Percentiles rank a stretch among this genome's conserved stretches.
These are phyloP conservation scores for Melanotus villosus DNA, from an alignment of 2,888 invertebrate species.

Conservation along the genomic window DNA sequence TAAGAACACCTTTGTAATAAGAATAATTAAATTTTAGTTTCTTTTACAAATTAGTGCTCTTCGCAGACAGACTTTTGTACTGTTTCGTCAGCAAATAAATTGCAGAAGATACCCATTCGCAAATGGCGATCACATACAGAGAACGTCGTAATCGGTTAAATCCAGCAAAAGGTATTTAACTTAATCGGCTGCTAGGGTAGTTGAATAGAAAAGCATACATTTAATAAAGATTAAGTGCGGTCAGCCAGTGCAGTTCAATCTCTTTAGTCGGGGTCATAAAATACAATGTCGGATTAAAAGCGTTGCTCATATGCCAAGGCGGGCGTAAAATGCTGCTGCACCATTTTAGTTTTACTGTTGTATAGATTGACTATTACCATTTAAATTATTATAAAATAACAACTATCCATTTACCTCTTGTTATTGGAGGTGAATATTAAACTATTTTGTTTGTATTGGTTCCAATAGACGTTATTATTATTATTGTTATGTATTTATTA, in stretches of 20 bases:
- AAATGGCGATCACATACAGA: not conserved
- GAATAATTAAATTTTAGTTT: too few species aligned
- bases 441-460: too few species aligned
- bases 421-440: too few species aligned
- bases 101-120: too few species aligned
- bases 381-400: too few species aligned
- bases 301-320: slow-evolving; percentile 35
- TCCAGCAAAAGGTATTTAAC: slow-evolving; percentile 13
- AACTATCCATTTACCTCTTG: too few species aligned
- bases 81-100: too few species aligned
- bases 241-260: slow-evolving; percentile 43
- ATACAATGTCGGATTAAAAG: slow-evolving; percentile 47
- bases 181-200: slow-evolving; percentile 12
- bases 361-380: not conserved
- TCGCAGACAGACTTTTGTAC: too few species aligned
- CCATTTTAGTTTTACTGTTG: slow-evolving; percentile 13
- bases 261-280: slow-evolving; percentile 44
- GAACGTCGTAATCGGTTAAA: slow-evolving; percentile 9
- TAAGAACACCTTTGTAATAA: too few species aligned
- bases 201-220: slow-evolving; percentile 37
- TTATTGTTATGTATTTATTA: too few species aligned
- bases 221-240: slow-evolving; percentile 52
- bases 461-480: too few species aligned
- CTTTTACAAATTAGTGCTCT: too few species aligned
- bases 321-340: slow-evolving; percentile 35